phyloP scores from a whole-genome alignment of 1,140 invertebrate genomes.

The Drosophila pachea region DNA sequence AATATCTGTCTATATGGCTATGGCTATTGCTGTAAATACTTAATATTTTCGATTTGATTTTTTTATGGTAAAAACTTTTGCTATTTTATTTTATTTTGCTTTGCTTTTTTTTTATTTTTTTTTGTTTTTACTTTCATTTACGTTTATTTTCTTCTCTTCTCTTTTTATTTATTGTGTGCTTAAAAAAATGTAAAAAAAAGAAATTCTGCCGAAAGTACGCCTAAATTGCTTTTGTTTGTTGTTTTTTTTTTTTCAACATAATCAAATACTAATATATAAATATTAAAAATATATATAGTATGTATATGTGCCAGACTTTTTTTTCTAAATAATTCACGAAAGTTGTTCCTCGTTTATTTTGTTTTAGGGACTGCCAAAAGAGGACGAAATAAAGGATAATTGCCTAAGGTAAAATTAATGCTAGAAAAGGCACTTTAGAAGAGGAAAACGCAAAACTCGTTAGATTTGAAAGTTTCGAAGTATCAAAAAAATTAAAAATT shows the following conservation, averaged over 20 bases:
- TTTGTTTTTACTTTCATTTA: constrained; percentile 5
- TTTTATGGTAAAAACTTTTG: constrained; percentile 18
- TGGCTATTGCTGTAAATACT: constrained; percentile 60
- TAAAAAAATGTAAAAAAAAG: constrained; percentile 23
- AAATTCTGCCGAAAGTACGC: constrained; percentile 60
- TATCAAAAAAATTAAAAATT: not conserved
- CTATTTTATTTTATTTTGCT: constrained; percentile 28
- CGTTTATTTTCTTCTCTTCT: constrained; percentile 5
- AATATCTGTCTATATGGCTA: constrained; percentile 53
- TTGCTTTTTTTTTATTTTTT: constrained; percentile 13
- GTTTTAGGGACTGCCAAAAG: constrained; percentile 7
- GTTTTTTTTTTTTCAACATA: constrained; percentile 22
- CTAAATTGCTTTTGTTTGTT: constrained; percentile 40
- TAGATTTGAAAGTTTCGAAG: not conserved
- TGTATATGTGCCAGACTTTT: constrained; percentile 48
- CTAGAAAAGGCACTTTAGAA: constrained; percentile 76
- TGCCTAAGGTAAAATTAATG: constrained; percentile 54
- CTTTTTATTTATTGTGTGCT: constrained; percentile 49
- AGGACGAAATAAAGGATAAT: constrained; percentile 9
- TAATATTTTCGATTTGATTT: constrained; percentile 35
- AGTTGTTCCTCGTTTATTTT: constrained; percentile 29
- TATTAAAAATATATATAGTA: constrained; percentile 27
- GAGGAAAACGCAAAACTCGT: constrained; percentile 3
- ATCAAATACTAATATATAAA: constrained; percentile 25
- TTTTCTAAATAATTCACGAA: constrained; percentile 53